Evolutionary conservation across 2,113 vertebrate genomes (phyloP).

Genomic region (Trogon melanurus): DNA sequence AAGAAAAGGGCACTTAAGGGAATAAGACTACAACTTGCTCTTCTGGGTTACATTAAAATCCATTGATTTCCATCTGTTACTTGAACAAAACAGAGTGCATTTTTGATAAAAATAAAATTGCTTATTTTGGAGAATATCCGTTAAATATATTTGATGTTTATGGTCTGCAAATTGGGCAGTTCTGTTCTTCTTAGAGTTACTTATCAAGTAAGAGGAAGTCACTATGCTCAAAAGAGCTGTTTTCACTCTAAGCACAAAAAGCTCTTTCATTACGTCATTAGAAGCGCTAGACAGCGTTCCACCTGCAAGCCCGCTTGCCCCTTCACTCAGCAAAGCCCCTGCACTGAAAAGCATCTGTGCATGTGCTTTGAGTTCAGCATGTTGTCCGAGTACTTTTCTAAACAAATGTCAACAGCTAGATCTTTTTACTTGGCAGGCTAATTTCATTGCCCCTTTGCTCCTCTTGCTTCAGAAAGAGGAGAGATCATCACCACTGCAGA

Average conservation of each 20-base stretch:
- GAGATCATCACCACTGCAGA: background rate
- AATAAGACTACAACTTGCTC: constrained; percentile 11
- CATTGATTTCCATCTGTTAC: constrained; percentile 51
- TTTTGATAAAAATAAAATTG: constrained; percentile 55
- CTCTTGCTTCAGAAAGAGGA: background rate
- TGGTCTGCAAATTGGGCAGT: background rate
- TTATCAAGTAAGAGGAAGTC: constrained; percentile 1
- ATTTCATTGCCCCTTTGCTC: background rate
- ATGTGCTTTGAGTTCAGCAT: background rate
- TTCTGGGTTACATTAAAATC: constrained; percentile 51
- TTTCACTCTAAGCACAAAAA: background rate
- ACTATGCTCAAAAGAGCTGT: background rate
- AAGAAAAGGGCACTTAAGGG: constrained; percentile 47
- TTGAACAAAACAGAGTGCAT: constrained; percentile 15
- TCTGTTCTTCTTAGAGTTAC: background rate
- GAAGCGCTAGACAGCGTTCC: background rate
- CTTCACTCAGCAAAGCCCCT: background rate
- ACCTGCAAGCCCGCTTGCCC: background rate
- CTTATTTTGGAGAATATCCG: background rate
- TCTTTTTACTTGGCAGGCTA: background rate
- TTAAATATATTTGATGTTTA: constrained; percentile 16
- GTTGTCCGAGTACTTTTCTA: accelerated
- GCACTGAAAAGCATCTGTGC: background rate
- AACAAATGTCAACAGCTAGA: background rate
- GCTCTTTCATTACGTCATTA: background rate